Percentiles rank a stretch among this genome's conserved stretches.
Conservation (phyloP, 2,113 vertebrate species). For the Pholis gunnellus region DNA sequence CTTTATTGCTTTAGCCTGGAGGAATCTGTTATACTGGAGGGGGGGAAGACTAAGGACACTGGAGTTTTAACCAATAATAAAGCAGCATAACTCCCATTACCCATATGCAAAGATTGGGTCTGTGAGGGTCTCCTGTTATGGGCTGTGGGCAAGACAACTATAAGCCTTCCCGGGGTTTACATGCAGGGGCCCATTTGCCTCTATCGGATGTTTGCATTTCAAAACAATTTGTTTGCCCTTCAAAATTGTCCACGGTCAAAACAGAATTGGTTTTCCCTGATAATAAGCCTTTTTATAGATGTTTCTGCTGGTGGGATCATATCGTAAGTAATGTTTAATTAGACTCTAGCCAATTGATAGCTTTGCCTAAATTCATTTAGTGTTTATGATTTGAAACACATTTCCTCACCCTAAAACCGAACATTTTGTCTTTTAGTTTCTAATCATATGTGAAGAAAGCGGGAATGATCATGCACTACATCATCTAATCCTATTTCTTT, state of each 20-base stretch:
- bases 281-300: conserved; percentile 11
- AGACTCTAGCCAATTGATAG: neutral
- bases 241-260: conserved; percentile 1
- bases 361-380: neutral
- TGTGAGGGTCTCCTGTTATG: conserved; percentile 70
- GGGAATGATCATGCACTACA: neutral
- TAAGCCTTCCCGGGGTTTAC: conserved; percentile 38
- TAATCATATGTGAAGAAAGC: neutral
- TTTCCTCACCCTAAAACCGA: neutral
- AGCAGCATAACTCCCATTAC: conserved; percentile 79
- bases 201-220: conserved; percentile 29
- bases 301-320: conserved; percentile 12
- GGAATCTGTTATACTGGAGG: conserved; percentile 86
- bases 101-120: conserved; percentile 77
- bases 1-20: conserved; percentile 99
- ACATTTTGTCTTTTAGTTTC: conserved; percentile 16
- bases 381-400: neutral
- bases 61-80: conserved; percentile 91
- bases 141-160: conserved; percentile 68
- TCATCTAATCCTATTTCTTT: neutral
- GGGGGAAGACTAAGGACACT: conserved; percentile 87
- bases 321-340: conserved; percentile 5
- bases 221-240: conserved; percentile 37
- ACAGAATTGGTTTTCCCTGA: conserved; percentile 7
- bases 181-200: conserved; percentile 36